phyloP scores from a whole-genome alignment of 2,888 invertebrate genomes.

The Ernsta delagoae region DNA sequence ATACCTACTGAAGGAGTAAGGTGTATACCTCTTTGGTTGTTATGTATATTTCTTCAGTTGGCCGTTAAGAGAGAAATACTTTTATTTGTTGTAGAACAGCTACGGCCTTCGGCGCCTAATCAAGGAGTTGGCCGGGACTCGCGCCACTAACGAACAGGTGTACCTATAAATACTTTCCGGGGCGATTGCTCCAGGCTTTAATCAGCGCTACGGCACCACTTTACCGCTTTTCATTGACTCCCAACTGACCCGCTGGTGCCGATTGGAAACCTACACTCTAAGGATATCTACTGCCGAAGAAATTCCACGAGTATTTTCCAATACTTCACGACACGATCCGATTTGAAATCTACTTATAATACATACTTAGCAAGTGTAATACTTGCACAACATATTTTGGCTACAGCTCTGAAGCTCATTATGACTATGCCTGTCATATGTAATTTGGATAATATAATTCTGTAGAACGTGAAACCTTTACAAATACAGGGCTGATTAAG shows the following conservation, averaged over 20 bases:
- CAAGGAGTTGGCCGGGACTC: slow-evolving; percentile 82
- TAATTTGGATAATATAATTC: slow-evolving; percentile 21
- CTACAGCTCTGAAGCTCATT: not conserved
- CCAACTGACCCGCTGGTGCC: slow-evolving; percentile 74
- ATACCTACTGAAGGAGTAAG: too few relatives aligned
- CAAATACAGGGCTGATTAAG: slow-evolving; percentile 37
- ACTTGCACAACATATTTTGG: not conserved
- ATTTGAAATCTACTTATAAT: too few relatives aligned
- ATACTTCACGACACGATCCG: slow-evolving; percentile 49
- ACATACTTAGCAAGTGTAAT: too few relatives aligned
- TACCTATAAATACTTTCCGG: slow-evolving; percentile 84
- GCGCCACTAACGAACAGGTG: slow-evolving; percentile 84
- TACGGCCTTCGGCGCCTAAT: slow-evolving; percentile 82
- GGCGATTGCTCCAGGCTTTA: slow-evolving; percentile 84
- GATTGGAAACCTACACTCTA: slow-evolving; percentile 79
- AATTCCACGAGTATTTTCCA: slow-evolving; percentile 69
- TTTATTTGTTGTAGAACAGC: slow-evolving; percentile 78
- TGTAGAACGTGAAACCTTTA: slow-evolving; percentile 30
- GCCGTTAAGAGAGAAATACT: slow-evolving; percentile 69
- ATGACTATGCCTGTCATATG: not conserved
- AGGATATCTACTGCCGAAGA: slow-evolving; percentile 64
- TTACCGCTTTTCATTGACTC: slow-evolving; percentile 83
- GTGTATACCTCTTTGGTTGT: slow-evolving; percentile 15
- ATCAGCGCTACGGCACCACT: slow-evolving; percentile 81
- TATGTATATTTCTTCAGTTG: slow-evolving; percentile 60